Evolutionary conservation across 2,113 vertebrate species (phyloP).

Genomic region (Zosterops borbonicus): DNA sequence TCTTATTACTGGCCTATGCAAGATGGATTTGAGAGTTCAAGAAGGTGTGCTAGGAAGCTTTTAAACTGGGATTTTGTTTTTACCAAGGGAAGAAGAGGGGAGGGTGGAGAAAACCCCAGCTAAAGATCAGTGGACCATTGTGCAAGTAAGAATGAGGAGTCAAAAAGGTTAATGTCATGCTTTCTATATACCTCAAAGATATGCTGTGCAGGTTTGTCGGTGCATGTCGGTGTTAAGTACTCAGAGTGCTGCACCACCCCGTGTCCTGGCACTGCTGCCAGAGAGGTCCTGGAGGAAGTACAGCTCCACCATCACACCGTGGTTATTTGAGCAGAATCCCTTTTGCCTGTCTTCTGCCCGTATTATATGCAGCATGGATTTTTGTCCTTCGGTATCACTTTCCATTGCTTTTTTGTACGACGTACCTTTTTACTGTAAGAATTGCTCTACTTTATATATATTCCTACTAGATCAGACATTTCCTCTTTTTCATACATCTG

Average conservation of each 20-base stretch:
- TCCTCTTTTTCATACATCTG: slow-evolving; percentile 78
- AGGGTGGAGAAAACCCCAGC: not conserved
- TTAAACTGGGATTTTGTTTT: slow-evolving; percentile 42
- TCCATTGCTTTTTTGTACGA: slow-evolving; percentile 65
- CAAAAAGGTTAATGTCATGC: slow-evolving; percentile 26
- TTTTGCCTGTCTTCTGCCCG: slow-evolving; percentile 49
- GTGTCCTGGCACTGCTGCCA: not conserved
- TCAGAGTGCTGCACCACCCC: not conserved
- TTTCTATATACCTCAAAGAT: slow-evolving; percentile 77
- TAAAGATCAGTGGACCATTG: not conserved
- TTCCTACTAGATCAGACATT: slow-evolving; percentile 72
- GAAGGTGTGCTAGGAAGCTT: slow-evolving; percentile 29
- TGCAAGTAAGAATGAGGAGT: slow-evolving; percentile 18
- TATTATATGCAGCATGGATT: slow-evolving; percentile 46
- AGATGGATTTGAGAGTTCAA: slow-evolving; percentile 47
- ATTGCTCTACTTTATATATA: slow-evolving; percentile 70
- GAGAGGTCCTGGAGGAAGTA: not conserved
- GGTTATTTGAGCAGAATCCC: slow-evolving; percentile 47
- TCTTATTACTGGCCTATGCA: slow-evolving; percentile 71
- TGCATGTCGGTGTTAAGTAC: not conserved
- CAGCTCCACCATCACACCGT: not conserved
- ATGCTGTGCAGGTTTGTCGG: slow-evolving; percentile 25
- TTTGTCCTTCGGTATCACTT: slow-evolving; percentile 53
- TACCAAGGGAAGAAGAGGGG: not conserved
- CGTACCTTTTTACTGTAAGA: slow-evolving; percentile 71